phyloP scores from a whole-genome alignment of 1,140 invertebrate species.

The Drosophila leontia region DNA sequence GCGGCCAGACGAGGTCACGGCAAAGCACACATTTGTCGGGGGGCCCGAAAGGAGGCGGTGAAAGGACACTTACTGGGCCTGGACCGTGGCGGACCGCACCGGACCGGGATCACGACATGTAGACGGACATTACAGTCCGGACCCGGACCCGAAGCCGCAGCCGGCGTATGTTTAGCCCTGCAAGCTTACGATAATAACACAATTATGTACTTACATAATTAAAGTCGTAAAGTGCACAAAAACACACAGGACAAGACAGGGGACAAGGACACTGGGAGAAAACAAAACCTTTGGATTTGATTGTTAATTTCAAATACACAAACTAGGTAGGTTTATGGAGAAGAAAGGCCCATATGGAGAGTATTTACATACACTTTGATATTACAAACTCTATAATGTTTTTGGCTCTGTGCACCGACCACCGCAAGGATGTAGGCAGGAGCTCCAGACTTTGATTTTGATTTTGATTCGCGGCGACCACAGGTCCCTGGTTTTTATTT shows the following conservation, averaged over 20 bases:
- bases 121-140: conserved; percentile 19
- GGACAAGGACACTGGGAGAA: not conserved
- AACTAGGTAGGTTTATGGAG: not conserved
- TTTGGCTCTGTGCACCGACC: conserved; percentile 3
- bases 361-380: no score
- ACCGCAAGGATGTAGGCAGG: conserved; percentile 10
- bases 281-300: not conserved
- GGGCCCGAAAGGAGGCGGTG: not conserved
- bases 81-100: not conserved
- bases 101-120: conserved; percentile 27
- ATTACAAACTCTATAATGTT: not conserved
- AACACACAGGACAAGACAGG: conserved; percentile 41
- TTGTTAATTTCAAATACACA: no score
- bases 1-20: conserved; percentile 65
- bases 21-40: conserved; percentile 24
- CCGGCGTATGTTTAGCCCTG: conserved; percentile 45
- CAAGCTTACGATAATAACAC: conserved; percentile 81
- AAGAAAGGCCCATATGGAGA: not conserved
- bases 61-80: conserved; percentile 10
- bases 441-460: conserved; percentile 31
- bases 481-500: conserved; percentile 20
- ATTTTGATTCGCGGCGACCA: conserved; percentile 26
- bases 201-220: conserved; percentile 83
- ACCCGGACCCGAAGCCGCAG: conserved; percentile 13
- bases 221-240: conserved; percentile 81